Conservation (phyloP, 35 echinoderm and acorn worm species). For the Diadema setosum region DNA sequence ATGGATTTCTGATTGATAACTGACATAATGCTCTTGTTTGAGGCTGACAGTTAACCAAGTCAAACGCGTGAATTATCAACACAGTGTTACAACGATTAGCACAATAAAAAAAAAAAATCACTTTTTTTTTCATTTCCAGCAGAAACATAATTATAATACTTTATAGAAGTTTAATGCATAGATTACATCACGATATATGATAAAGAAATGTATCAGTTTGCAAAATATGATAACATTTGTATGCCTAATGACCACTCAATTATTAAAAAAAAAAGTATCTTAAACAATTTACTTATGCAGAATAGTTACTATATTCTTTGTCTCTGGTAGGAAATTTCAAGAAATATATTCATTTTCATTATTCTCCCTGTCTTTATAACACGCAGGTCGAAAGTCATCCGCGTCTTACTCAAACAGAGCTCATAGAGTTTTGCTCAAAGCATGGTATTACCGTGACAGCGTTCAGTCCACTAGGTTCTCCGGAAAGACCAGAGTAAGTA, state of each 20-base stretch:
- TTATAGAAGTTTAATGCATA: no score
- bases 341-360: neutral
- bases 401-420: slow-evolving; percentile 27
- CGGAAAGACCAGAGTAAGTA: slow-evolving; percentile 74
- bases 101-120: neutral
- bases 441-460: slow-evolving; percentile 82
- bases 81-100: neutral
- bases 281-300: neutral
- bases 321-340: neutral
- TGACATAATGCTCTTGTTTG: neutral
- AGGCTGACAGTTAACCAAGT: neutral
- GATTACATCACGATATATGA: no score
- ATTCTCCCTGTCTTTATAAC: no score
- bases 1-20: neutral
- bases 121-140: neutral
- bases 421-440: slow-evolving; percentile 60
- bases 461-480: slow-evolving; percentile 84
- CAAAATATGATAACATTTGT: neutral
- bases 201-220: no score
- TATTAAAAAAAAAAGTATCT: neutral
- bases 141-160: neutral
- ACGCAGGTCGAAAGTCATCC: slow-evolving; percentile 90
- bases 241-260: neutral
- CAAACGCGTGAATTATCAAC: neutral
- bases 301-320: neutral